A percentile compares a stretch with the other conserved stretches of the same genome.
Conservation (phyloP, 2,888 invertebrate genomes). For the Pteria penguin region DNA sequence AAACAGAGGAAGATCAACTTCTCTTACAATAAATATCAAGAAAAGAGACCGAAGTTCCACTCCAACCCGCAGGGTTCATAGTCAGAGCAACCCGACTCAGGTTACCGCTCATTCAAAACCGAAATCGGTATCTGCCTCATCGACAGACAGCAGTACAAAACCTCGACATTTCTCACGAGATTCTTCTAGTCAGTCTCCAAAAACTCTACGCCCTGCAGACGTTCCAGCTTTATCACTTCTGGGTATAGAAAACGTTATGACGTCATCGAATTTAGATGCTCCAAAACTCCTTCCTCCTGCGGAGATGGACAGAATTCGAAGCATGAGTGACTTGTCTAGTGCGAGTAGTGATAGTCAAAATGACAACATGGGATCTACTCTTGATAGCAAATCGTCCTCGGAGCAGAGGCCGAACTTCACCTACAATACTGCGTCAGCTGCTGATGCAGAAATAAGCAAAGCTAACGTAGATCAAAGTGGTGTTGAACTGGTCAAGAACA, state of each 20-base stretch:
- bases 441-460: conserved; percentile 48
- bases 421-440: conserved; percentile 42
- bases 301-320: conserved; percentile 53
- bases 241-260: conserved; percentile 24
- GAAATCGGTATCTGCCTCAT: conserved; percentile 36
- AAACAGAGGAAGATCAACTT: conserved; percentile 53
- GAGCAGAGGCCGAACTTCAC: conserved; percentile 48
- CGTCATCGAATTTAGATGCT: conserved; percentile 44
- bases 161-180: conserved; percentile 16
- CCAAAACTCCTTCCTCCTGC: conserved; percentile 70
- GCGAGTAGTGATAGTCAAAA: conserved; percentile 39
- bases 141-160: conserved; percentile 51
- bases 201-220: conserved; percentile 70
- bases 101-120: conserved; percentile 33
- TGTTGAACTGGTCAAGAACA: conserved; percentile 26
- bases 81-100: conserved; percentile 59
- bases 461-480: conserved; percentile 33
- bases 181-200: conserved; percentile 62
- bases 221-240: conserved; percentile 70
- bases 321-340: conserved; percentile 54
- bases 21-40: conserved; percentile 47
- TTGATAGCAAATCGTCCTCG: conserved; percentile 23
- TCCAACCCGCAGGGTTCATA: conserved; percentile 52
- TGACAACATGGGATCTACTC: conserved; percentile 8
- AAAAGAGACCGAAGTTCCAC: conserved; percentile 51